A percentile compares a stretch with the other conserved stretches of the same genome.
Evolutionary conservation across 2,888 invertebrate genomes (phyloP).

Genomic region (Melanostoma scalare): DNA sequence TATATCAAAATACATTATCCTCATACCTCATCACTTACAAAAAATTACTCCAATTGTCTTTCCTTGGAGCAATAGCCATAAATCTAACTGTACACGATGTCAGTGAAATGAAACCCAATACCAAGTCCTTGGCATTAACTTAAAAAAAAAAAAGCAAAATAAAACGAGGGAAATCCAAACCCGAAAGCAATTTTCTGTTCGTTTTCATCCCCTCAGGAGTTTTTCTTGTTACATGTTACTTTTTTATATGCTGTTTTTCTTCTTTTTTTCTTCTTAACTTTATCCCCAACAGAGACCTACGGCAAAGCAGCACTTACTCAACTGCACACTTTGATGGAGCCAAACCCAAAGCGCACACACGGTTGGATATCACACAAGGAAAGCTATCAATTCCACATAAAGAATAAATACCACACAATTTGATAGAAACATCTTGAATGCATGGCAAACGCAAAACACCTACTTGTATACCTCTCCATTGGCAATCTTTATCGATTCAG

Average conservation of each 20-base stretch:
- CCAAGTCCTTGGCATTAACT: slow-evolving; percentile 30
- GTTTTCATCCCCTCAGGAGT: slow-evolving; percentile 40
- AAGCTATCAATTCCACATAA: slow-evolving; percentile 34
- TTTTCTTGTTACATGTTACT: slow-evolving; percentile 23
- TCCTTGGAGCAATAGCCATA: slow-evolving; percentile 48
- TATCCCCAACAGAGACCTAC: not conserved
- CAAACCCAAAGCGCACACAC: not conserved
- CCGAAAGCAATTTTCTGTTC: slow-evolving; percentile 55
- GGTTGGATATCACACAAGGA: slow-evolving; percentile 18
- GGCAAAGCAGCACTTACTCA: slow-evolving; percentile 38
- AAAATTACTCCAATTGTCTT: slow-evolving; percentile 38
- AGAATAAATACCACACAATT: slow-evolving; percentile 19
- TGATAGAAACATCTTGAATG: slow-evolving; percentile 5
- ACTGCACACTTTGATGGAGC: slow-evolving; percentile 27
- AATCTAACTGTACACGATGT: slow-evolving; percentile 47
- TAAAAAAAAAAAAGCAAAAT: not conserved
- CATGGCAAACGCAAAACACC: not conserved
- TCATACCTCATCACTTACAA: slow-evolving; percentile 31
- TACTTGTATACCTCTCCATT: not conserved
- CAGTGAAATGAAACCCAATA: slow-evolving; percentile 48
- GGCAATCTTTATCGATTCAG: slow-evolving; percentile 38
- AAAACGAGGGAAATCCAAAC: slow-evolving; percentile 25
- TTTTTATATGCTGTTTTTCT: not conserved
- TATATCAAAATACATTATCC: slow-evolving; percentile 28
- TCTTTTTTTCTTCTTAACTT: not conserved